These are phyloP conservation scores for Apotomis capreana DNA, from an alignment of 2,888 invertebrate genomes.

Conservation along the genomic window DNA sequence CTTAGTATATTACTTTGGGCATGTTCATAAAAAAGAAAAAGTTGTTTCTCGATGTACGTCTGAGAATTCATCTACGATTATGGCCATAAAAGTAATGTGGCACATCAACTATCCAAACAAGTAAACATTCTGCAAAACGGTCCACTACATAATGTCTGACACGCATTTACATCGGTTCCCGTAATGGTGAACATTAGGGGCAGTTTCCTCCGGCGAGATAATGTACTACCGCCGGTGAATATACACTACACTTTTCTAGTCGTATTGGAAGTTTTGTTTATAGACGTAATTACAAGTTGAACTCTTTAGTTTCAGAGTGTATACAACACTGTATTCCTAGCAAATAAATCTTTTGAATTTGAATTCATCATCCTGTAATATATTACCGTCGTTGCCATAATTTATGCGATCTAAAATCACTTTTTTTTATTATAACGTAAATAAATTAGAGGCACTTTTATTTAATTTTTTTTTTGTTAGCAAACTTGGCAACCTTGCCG, in stretches of 20 bases:
- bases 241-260: background rate
- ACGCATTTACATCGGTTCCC: constrained; percentile 75
- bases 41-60: background rate
- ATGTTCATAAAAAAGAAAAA: background rate
- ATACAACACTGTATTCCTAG: no score
- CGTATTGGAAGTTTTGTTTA: background rate
- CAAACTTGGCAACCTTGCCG: no score
- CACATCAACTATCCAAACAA: constrained; percentile 36
- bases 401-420: no score
- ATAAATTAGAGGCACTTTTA: no score
- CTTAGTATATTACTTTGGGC: background rate
- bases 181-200: constrained; percentile 72
- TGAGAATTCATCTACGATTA: constrained; percentile 11
- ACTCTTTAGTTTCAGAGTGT: background rate
- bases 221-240: constrained; percentile 49
- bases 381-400: no score
- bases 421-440: no score
- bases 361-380: no score
- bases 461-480: no score
- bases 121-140: constrained; percentile 51
- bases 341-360: no score
- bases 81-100: constrained; percentile 17
- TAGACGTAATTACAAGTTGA: background rate
- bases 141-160: constrained; percentile 64
- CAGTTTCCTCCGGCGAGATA: constrained; percentile 63